Conservation (phyloP, 2,888 invertebrate genomes). For the Eupithecia pulchellata region DNA sequence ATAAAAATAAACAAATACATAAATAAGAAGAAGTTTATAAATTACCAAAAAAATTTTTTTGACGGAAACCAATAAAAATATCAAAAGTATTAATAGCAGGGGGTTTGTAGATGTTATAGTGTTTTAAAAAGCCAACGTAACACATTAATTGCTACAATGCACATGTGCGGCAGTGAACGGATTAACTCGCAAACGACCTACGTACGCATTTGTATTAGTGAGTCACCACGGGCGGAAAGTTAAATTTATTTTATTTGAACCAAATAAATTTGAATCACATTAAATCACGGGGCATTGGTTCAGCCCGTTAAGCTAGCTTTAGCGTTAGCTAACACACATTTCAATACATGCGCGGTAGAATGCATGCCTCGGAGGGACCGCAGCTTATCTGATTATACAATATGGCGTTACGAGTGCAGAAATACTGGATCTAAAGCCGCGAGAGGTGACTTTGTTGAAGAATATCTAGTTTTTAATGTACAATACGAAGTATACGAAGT, state of each 20-base stretch:
- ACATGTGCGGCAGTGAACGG: too few species aligned
- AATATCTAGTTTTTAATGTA: not conserved
- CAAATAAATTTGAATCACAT: not conserved
- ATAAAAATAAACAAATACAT: not conserved
- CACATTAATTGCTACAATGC: not conserved
- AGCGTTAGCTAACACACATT: slow-evolving; percentile 8
- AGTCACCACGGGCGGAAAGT: not conserved
- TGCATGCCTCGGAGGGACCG: slow-evolving; percentile 15
- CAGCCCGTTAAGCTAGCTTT: too few species aligned
- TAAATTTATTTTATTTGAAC: not conserved
- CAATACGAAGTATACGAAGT: too few species aligned
- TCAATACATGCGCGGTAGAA: slow-evolving; percentile 18
- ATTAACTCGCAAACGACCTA: not conserved
- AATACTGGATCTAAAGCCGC: slow-evolving; percentile 16
- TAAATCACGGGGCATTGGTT: not conserved
- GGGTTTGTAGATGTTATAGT: not conserved
- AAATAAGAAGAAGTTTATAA: not conserved
- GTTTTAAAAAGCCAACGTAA: not conserved
- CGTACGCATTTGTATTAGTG: not conserved
- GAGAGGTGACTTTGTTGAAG: slow-evolving; percentile 10
- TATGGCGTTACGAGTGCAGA: slow-evolving; percentile 28
- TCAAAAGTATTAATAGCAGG: too few species aligned
- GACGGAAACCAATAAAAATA: too few species aligned
- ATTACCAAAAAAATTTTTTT: too few species aligned
- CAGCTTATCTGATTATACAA: slow-evolving; percentile 37